phyloP scores from a whole-genome alignment of 1,140 invertebrate genomes.

The Drosophila sp. region DNA sequence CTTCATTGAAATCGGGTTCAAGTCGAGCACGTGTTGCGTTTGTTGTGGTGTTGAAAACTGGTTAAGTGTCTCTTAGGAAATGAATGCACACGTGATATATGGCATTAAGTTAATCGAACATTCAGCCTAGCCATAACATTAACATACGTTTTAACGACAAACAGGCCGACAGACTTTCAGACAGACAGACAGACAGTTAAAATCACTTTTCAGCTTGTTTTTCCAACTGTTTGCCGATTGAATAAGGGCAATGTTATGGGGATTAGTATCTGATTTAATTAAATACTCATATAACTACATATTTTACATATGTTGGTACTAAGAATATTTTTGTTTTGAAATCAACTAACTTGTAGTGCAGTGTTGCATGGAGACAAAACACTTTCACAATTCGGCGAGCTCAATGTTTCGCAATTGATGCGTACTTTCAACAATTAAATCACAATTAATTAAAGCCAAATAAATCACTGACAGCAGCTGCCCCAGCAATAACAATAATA shows the following conservation, averaged over 20 bases:
- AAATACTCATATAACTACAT: background rate
- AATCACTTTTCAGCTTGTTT: background rate
- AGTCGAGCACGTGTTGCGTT: slow-evolving; percentile 6
- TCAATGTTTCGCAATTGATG: slow-evolving; percentile 2
- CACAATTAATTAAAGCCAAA: slow-evolving; percentile 73
- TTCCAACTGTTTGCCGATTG: background rate
- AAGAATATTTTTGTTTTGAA: background rate
- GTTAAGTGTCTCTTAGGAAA: slow-evolving; percentile 9
- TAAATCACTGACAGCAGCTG: slow-evolving; percentile 57
- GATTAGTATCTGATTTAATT: background rate
- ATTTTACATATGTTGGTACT: no score
- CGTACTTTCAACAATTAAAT: slow-evolving; percentile 38
- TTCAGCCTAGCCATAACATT: background rate
- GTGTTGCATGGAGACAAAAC: background rate
- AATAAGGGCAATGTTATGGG: background rate
- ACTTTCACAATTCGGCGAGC: background rate
- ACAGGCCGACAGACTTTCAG: no score
- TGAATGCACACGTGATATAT: slow-evolving; percentile 14
- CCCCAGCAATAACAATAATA: slow-evolving; percentile 5
- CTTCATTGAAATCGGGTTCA: background rate
- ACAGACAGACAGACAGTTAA: background rate
- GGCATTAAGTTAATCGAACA: slow-evolving; percentile 7
- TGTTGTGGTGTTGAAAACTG: background rate
- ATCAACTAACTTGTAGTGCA: background rate
- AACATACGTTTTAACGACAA: background rate